A percentile compares a stretch with the other conserved stretches of the same genome.
Conservation (phyloP, 2,888 invertebrate species). For the Caenorhabditis afra region DNA sequence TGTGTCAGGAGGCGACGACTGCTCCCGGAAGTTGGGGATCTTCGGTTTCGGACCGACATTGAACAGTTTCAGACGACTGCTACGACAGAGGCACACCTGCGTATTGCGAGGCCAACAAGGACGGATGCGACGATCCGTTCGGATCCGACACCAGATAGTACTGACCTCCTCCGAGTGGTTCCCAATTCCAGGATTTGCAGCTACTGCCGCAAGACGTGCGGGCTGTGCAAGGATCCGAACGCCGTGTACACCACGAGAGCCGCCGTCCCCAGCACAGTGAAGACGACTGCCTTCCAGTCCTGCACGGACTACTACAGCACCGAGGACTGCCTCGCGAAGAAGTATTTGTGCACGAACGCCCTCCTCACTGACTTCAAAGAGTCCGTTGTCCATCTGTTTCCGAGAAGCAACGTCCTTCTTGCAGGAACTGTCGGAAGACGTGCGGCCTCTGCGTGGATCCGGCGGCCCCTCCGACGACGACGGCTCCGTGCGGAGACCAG, state of each 20-base stretch:
- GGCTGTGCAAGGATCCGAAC: constrained; percentile 29
- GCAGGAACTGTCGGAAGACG: constrained; percentile 16
- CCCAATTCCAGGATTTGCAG: background rate
- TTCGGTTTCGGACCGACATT: too few species aligned
- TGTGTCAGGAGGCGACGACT: constrained; percentile 13
- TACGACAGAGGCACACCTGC: constrained; percentile 14
- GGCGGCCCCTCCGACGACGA: constrained; percentile 9
- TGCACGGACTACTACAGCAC: constrained; percentile 15
- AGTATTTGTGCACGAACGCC: constrained; percentile 37
- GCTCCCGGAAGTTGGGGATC: constrained; percentile 19
- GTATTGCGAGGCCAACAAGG: constrained; percentile 18
- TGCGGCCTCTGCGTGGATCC: constrained; percentile 32
- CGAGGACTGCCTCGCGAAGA: constrained; percentile 17
- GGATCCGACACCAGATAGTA: constrained; percentile 1
- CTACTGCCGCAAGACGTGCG: constrained; percentile 38
- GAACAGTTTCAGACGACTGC: constrained; percentile 10
- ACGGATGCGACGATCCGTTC: constrained; percentile 22
- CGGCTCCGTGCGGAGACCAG: constrained; percentile 9
- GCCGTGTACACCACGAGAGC: constrained; percentile 11
- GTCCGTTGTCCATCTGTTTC: background rate
- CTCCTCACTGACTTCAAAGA: constrained; percentile 30
- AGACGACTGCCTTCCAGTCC: background rate
- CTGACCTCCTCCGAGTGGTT: background rate
- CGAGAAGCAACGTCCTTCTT: background rate
- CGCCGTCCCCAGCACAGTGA: background rate